Evolutionary conservation across 2,888 invertebrate species (phyloP), one percentile per base, ranked within the genome.

Genomic region (Vesta saturnalis): DNA sequence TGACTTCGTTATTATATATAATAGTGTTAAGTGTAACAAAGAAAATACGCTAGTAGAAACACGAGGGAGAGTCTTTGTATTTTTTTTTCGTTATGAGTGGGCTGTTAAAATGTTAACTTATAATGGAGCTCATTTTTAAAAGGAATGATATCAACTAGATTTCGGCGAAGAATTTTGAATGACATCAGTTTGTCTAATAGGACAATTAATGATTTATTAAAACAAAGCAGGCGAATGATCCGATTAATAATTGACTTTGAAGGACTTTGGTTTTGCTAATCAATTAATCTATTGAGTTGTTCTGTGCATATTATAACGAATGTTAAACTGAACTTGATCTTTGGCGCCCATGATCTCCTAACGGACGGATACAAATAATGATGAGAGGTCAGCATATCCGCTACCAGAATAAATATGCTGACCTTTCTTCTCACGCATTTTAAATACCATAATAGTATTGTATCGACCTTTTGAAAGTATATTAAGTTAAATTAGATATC

Each of bases 1-100:
- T 69, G 69, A 69, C 69, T 65, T 60, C 61, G 60, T 65, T 64
- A 69, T 61, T 64, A 63, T 55, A 43, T 57, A 64, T 68, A 69
- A 64, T 64, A 35, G 47, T 49, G 64, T 69, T 69, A 64, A 57
- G 47, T 57, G 39, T 52, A 46, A 67, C 68, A 64, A 63, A 62
- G 52, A 54, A 67, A 58, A 49, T 35, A 54, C 30, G 23, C 23
- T 64, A 21, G 21, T 12, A 52, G 52, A 19, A 19, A 8, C 52
- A 52, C 55, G 23, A 56, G 55, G 55, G 35, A 30, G 15, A 18
- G 18, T 49, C 49, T 18, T 49, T 49, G 16, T 14, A 18, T 3
- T 2, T 39, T 12, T 39, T 39, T 39, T 39, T 1, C n/a, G 39
- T 39, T 2, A 39, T 8, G 39, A 39, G 39, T 39, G 39, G 39